phyloP scores from a whole-genome alignment of 2,113 vertebrate species.

The Anguilla rostrata region DNA sequence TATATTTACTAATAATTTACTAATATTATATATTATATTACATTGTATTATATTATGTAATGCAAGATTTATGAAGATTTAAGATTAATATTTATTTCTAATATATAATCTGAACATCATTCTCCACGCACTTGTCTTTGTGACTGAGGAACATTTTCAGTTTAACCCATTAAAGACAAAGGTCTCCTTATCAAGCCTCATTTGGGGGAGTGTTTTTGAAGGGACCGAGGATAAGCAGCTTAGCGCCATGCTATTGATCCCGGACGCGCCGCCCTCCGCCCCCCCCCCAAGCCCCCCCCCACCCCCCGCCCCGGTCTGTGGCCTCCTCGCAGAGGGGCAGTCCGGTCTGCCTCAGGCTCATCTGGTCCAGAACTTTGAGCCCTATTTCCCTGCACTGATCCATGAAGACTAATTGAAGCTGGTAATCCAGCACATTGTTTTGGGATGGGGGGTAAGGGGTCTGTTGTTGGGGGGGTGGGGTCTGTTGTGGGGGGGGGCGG shows the following conservation, averaged over 20 bases:
- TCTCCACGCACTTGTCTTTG: neutral
- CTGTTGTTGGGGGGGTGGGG: conserved; percentile 35
- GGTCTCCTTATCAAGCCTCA: neutral
- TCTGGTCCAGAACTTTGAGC: conserved; percentile 74
- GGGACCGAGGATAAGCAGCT: conserved; percentile 11
- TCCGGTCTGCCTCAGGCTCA: conserved; percentile 72
- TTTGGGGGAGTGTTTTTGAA: conserved; percentile 11
- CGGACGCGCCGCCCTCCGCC: conserved; percentile 24
- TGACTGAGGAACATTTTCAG: neutral
- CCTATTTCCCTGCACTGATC: conserved; percentile 75
- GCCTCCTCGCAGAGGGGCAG: conserved; percentile 65
- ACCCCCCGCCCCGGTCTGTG: conserved; percentile 25
- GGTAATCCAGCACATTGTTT: conserved; percentile 80
- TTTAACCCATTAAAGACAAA: conserved; percentile 12
- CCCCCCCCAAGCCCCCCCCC: neutral
- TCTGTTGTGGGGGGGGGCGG: conserved; percentile 26
- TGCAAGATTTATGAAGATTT: neutral
- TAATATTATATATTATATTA: neutral
- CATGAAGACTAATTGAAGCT: conserved; percentile 84
- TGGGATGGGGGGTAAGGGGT: conserved; percentile 39
- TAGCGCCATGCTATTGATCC: conserved; percentile 26
- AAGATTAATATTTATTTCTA: neutral
- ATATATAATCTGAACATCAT: neutral
- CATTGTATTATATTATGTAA: neutral
- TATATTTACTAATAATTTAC: neutral